These are phyloP conservation scores for Lepidothrix coronata DNA, from an alignment of 2,113 vertebrate genomes.

Conservation along the genomic window DNA sequence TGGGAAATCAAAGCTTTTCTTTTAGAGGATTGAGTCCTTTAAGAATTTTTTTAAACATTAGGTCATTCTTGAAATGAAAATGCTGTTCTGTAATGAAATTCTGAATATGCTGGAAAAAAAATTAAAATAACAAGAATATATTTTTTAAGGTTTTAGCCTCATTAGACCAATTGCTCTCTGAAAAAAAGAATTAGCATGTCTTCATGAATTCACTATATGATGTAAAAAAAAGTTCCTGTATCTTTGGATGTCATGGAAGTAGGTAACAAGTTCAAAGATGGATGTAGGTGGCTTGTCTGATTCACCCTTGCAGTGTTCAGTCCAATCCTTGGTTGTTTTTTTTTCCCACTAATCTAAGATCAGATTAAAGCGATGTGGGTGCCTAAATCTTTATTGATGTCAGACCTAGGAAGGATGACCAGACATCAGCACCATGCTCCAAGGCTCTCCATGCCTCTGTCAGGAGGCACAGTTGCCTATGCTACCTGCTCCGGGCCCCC, in stretches of 20 bases:
- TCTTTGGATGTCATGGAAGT: neutral
- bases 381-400: neutral
- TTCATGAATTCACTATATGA: neutral
- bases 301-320: neutral
- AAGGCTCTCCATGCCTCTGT: accelerated
- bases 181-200: neutral
- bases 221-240: neutral
- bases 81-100: neutral
- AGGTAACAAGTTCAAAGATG: neutral
- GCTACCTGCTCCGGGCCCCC: neutral
- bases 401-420: neutral
- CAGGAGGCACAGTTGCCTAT: accelerated
- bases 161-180: neutral
- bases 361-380: accelerated
- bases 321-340: neutral
- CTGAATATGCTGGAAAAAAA: neutral
- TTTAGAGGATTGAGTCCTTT: neutral
- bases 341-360: neutral
- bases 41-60: neutral
- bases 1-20: neutral
- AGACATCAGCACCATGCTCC: accelerated
- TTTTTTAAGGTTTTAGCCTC: neutral
- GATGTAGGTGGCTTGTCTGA: accelerated
- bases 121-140: neutral
- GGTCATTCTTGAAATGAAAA: neutral